Evolutionary conservation across 2,113 vertebrate genomes (phyloP).

Genomic region (Nycticorax nycticorax): DNA sequence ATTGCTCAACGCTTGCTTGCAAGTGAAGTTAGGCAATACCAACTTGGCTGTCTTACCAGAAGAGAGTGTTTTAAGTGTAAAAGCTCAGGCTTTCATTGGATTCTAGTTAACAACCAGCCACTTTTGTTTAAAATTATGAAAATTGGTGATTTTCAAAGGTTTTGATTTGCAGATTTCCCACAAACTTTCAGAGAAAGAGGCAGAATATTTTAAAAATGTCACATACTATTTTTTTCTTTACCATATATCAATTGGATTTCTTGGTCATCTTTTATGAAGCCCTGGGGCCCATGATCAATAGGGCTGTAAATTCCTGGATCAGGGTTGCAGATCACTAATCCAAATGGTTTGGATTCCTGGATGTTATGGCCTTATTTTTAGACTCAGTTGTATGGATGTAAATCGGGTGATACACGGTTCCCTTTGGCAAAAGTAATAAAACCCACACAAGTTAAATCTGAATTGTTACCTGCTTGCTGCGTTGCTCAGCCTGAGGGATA

Average conservation of each 20-base stretch:
- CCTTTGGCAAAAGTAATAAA: conserved; percentile 12
- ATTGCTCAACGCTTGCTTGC: background rate
- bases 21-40: background rate
- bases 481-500: background rate
- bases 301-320: background rate
- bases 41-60: background rate
- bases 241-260: background rate
- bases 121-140: background rate
- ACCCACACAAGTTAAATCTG: background rate
- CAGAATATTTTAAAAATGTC: background rate
- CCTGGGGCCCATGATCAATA: background rate
- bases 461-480: background rate
- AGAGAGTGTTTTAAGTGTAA: background rate
- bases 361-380: background rate
- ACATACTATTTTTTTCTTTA: background rate
- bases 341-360: background rate
- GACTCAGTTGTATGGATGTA: background rate
- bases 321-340: background rate
- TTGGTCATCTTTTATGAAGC: background rate
- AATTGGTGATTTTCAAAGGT: background rate
- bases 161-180: background rate
- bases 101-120: background rate
- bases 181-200: background rate
- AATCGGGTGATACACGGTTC: background rate
- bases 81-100: background rate